Percentiles rank a stretch among this genome's conserved stretches.
phyloP scores from a whole-genome alignment of 2,888 invertebrate species.

The Chorisops tibialis region DNA sequence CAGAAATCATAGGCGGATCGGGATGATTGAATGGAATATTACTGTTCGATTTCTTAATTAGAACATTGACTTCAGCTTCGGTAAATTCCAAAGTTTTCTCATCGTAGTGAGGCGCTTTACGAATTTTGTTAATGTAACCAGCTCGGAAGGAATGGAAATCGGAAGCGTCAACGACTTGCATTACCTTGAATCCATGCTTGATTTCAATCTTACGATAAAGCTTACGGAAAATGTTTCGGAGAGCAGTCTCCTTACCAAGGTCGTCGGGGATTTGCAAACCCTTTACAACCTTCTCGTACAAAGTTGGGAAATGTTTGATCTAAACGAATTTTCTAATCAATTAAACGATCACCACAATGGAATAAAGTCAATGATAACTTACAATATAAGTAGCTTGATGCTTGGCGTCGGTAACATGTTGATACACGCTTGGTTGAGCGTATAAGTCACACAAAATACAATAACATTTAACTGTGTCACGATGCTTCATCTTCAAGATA shows the following conservation, averaged over 20 bases:
- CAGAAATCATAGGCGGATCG: slow-evolving; percentile 9
- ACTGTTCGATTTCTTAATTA: slow-evolving; percentile 28
- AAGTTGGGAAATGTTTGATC: slow-evolving; percentile 31
- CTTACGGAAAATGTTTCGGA: slow-evolving; percentile 31
- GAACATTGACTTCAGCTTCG: slow-evolving; percentile 23
- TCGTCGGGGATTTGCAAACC: neutral
- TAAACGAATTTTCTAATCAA: neutral
- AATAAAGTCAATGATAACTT: neutral
- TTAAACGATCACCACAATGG: neutral
- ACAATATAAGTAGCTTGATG: slow-evolving; percentile 31
- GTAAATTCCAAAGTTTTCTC: slow-evolving; percentile 30
- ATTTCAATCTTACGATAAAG: slow-evolving; percentile 34
- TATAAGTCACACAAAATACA: slow-evolving; percentile 21
- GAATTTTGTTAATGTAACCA: slow-evolving; percentile 20
- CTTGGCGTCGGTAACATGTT: slow-evolving; percentile 19
- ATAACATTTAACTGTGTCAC: neutral
- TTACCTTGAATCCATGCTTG: slow-evolving; percentile 27
- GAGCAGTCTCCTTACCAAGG: neutral
- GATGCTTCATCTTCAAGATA: slow-evolving; percentile 25
- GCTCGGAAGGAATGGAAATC: slow-evolving; percentile 26
- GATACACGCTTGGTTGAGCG: neutral
- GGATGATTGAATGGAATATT: slow-evolving; percentile 30
- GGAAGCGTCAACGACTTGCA: slow-evolving; percentile 25
- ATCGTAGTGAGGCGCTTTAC: slow-evolving; percentile 24
- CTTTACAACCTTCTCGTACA: slow-evolving; percentile 23